phyloP scores from a whole-genome alignment of 1,140 invertebrate genomes.

The Atta texana region DNA sequence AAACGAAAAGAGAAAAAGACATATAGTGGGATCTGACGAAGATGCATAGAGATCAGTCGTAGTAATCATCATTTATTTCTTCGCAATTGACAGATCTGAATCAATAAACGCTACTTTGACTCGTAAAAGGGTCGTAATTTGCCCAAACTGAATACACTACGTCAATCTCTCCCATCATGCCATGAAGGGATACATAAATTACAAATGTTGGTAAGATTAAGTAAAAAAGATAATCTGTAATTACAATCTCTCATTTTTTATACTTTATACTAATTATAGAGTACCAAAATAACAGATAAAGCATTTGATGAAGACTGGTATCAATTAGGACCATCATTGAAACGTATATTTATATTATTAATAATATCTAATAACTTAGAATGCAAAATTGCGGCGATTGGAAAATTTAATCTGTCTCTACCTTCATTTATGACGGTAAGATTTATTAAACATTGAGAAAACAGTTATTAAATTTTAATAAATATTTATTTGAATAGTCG shows the following conservation, averaged over 20 bases:
- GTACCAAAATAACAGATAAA: conserved; percentile 61
- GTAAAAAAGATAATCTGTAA: background rate
- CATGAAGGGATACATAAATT: background rate
- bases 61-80: too few species aligned
- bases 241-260: background rate
- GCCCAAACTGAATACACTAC: too few species aligned
- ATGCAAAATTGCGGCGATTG: conserved; percentile 61
- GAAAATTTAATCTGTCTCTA: conserved; percentile 68
- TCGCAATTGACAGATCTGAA: too few species aligned
- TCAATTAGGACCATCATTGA: background rate
- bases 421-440: conserved; percentile 71
- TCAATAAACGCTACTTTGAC: too few species aligned
- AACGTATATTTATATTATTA: conserved; percentile 50
- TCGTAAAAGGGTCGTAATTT: too few species aligned
- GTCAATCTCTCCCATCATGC: too few species aligned
- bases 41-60: too few species aligned
- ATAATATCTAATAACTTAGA: conserved; percentile 63
- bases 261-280: conserved; percentile 53
- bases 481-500: too few species aligned
- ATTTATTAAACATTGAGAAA: background rate
- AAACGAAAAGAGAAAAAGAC: too few species aligned
- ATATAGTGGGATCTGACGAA: too few species aligned
- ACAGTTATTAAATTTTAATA: too few species aligned
- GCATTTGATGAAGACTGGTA: conserved; percentile 71
- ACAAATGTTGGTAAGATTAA: background rate